Conservation (phyloP, 2,888 invertebrate species). For the Oxyscelio sp. region DNA sequence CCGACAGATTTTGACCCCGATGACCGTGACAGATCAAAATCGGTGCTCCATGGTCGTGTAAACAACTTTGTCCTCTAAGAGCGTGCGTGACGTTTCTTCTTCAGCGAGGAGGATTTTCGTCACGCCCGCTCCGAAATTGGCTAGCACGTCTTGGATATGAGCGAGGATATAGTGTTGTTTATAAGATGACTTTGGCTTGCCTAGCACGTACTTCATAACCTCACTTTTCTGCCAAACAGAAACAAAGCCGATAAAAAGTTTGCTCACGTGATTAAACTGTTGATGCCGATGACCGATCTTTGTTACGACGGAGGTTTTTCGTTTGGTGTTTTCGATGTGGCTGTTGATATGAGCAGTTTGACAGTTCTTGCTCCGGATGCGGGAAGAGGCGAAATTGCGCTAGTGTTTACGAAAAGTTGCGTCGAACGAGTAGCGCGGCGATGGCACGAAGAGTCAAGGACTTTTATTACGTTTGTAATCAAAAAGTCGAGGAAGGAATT, state of each 20-base stretch:
- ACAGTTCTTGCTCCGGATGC: no score
- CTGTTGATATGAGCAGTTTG: no score
- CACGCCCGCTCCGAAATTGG: conserved; percentile 13
- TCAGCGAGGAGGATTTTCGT: conserved; percentile 10
- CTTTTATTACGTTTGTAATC: no score
- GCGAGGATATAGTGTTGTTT: conserved; percentile 51
- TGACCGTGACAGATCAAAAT: not conserved
- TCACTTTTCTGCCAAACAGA: conserved; percentile 55
- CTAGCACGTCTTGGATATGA: no score
- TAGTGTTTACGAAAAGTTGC: no score
- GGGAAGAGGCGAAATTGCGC: no score
- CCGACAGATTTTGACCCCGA: not conserved
- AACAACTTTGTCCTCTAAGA: conserved; percentile 21
- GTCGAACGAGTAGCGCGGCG: no score
- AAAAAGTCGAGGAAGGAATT: no score
- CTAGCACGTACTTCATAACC: conserved; percentile 63
- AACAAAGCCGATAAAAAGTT: conserved; percentile 60
- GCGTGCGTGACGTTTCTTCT: conserved; percentile 36
- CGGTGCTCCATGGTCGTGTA: conserved; percentile 24
- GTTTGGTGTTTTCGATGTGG: no score
- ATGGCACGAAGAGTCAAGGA: no score
- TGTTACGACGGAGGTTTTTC: no score
- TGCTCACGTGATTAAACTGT: conserved; percentile 53
- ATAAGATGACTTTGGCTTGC: conserved; percentile 45
- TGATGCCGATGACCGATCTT: conserved; percentile 38